Base-by-base conservation (phyloP, 2,113 vertebrate species). In the Oceanites oceanicus region DNA sequence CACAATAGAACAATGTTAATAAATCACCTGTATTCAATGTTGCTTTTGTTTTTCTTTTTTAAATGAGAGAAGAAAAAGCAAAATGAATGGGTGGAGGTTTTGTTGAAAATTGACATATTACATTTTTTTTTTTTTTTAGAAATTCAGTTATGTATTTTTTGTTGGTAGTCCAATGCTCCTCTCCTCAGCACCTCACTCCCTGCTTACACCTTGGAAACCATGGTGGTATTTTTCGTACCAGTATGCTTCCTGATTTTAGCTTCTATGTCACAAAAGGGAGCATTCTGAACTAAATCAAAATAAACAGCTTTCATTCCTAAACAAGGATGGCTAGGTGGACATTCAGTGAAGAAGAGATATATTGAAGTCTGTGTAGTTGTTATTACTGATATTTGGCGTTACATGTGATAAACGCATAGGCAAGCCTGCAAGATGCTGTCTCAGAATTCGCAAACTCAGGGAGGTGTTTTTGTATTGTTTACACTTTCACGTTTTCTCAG, bases 361-460 rank as follows among this genome's bases (percentile, higher is more conserved):
- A 36, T n/a, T 50, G 44, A 83, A 13, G 12, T 90, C 36, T 79
- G 8, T 72, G 52, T 63, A 55, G 52, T 75, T 67, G 14, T 34
- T 90, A 2, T 77, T 91, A 53, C 44, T 65, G 34, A n/a, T 79
- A 40, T 17, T 61, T 83, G 25, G 10, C 13, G 3, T 80, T 94
- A 15, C 0, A 0, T 45, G 25, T 59, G 7, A 23, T 47, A 65
- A 92, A 73, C n/a, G 19, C 18, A 10, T 38, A 50, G 26, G 16
- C 61, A 29, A 67, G 20, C 18, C 76, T 95, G 23, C 32, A 38
- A 42, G 52, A 21, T 84, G 40, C 65, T 74, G 7, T 71, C 38
- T 71, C 7, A 9, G 61, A 27, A 15, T 47, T 79, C 0, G 0
- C 20, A 71, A 17, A 27, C 56, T 52, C 4, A 20, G 65, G 17